Evolutionary conservation across 2,888 invertebrate genomes (phyloP).

Genomic region (Nomada fabriciana): DNA sequence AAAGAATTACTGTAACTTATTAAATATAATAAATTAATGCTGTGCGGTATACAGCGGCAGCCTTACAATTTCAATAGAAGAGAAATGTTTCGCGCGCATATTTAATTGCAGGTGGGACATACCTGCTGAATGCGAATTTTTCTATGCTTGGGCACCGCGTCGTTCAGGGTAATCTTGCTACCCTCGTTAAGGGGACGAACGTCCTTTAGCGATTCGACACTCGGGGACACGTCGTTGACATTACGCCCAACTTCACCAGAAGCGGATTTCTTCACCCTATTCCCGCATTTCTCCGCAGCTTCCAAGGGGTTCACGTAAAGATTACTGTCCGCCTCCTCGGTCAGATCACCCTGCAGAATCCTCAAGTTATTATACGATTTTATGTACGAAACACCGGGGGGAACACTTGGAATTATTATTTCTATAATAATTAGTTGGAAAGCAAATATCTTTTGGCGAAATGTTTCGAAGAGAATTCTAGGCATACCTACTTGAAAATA

Average conservation of each 20-base stretch:
- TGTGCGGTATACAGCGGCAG: too few relatives aligned
- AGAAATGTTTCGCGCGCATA: constrained; percentile 15
- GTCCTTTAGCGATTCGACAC: constrained; percentile 85
- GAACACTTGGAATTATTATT: too few relatives aligned
- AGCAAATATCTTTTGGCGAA: too few relatives aligned
- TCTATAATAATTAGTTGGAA: too few relatives aligned
- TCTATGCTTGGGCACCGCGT: constrained; percentile 92
- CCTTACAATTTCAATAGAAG: not conserved
- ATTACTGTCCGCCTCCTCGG: constrained; percentile 91
- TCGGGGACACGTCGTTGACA: constrained; percentile 80
- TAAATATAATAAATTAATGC: too few relatives aligned
- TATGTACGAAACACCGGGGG: too few relatives aligned
- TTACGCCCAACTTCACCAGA: constrained; percentile 91
- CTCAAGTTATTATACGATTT: not conserved
- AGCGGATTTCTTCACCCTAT: constrained; percentile 91
- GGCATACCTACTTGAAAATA: too few relatives aligned
- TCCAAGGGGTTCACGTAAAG: constrained; percentile 94
- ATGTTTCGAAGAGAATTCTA: too few relatives aligned
- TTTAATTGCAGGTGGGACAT: constrained; percentile 44
- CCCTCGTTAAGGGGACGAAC: constrained; percentile 67
- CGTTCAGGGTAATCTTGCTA: constrained; percentile 87
- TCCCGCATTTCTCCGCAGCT: constrained; percentile 85
- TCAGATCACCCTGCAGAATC: constrained; percentile 87
- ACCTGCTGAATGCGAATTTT: constrained; percentile 95
- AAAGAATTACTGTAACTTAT: too few relatives aligned